Percentiles rank a stretch among this genome's conserved stretches.
These are phyloP conservation scores for Fulica atra DNA, from an alignment of 2,113 vertebrate species.

Conservation along the genomic window DNA sequence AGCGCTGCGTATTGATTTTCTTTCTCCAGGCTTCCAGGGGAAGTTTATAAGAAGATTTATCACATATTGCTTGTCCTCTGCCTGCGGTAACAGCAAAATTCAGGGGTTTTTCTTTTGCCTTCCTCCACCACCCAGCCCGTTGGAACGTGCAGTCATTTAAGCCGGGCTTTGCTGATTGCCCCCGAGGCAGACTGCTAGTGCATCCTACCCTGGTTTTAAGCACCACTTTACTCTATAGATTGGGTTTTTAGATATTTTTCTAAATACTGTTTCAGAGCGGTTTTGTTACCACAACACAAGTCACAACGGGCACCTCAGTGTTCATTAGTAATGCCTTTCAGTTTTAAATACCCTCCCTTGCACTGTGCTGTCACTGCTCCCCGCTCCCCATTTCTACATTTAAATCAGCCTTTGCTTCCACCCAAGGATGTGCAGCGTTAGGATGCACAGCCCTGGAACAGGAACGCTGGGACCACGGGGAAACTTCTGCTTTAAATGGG, in stretches of 20 bases:
- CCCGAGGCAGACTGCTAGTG: neutral
- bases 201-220: neutral
- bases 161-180: neutral
- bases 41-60: slow-evolving; percentile 20
- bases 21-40: slow-evolving; percentile 3
- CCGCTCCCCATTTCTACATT: neutral
- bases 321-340: slow-evolving; percentile 43
- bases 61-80: neutral
- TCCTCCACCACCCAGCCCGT: neutral
- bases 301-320: neutral
- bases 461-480: neutral
- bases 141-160: neutral
- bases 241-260: neutral
- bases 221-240: neutral
- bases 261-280: neutral
- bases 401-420: neutral
- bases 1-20: neutral
- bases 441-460: neutral
- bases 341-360: slow-evolving; percentile 17
- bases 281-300: neutral
- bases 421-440: neutral
- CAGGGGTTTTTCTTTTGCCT: neutral
- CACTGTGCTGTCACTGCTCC: neutral
- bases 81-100: neutral
- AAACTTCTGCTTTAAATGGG: slow-evolving; percentile 31